phyloP scores from a whole-genome alignment of 2,888 invertebrate genomes.

The Drosophila ezoana region DNA sequence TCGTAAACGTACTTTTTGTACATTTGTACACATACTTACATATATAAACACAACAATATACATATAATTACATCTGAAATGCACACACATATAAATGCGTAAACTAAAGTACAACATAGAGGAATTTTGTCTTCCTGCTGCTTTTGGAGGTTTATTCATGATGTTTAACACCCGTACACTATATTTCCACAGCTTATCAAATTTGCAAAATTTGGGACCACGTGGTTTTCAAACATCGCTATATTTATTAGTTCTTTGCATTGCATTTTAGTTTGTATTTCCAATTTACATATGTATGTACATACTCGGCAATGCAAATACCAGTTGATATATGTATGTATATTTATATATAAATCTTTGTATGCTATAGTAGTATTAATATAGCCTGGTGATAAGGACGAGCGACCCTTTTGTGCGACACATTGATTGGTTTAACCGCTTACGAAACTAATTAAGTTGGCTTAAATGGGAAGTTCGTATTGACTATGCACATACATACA shows the following conservation, averaged over 20 bases:
- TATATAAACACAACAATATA: neutral
- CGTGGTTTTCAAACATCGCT: slow-evolving; percentile 30
- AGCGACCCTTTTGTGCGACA: slow-evolving; percentile 8
- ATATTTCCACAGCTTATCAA: slow-evolving; percentile 29
- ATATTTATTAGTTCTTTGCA: slow-evolving; percentile 23
- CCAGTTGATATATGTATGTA: neutral
- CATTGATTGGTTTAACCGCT: slow-evolving; percentile 22
- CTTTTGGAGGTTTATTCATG: neutral
- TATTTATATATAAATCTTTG: neutral
- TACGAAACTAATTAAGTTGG: slow-evolving; percentile 59
- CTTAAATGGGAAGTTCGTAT: neutral
- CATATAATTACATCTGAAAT: neutral
- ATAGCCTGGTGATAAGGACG: slow-evolving; percentile 29
- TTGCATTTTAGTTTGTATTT: neutral
- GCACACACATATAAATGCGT: no score
- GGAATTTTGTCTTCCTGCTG: neutral
- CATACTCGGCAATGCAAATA: neutral
- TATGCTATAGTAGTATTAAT: slow-evolving; percentile 1
- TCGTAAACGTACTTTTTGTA: neutral
- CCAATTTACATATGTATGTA: no score
- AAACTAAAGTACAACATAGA: neutral
- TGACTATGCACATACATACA: neutral
- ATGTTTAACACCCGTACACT: neutral
- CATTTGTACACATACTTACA: neutral
- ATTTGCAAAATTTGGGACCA: slow-evolving; percentile 36